Conservation (phyloP, 2,113 vertebrate genomes). For the Electrona antarctica region DNA sequence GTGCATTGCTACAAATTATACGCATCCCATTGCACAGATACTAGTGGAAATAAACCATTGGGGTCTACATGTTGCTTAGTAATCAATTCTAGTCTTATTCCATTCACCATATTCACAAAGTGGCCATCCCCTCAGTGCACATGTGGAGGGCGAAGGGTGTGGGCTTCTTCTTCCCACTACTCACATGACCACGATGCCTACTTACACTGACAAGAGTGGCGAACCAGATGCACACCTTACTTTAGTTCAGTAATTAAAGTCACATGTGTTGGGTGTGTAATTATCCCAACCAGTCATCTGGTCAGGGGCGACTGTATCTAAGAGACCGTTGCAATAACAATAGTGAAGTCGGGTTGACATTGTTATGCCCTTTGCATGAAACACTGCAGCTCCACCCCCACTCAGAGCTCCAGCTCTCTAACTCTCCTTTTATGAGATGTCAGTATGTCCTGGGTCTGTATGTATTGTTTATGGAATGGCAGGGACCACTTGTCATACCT, state of each 20-base stretch:
- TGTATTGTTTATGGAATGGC: not conserved
- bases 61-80: not conserved
- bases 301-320: slow-evolving; percentile 36
- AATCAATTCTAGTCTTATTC: slow-evolving; percentile 3
- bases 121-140: not conserved
- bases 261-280: slow-evolving; percentile 35
- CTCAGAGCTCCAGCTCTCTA: slow-evolving; percentile 7
- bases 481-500: not conserved
- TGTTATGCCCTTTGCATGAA: slow-evolving; percentile 32
- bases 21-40: not conserved
- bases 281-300: slow-evolving; percentile 22
- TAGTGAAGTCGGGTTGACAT: slow-evolving; percentile 28
- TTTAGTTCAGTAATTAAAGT: slow-evolving; percentile 45
- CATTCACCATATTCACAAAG: not conserved
- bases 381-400: slow-evolving; percentile 25
- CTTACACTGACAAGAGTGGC: slow-evolving; percentile 18
- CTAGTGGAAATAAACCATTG: not conserved
- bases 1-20: not conserved
- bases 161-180: slow-evolving; percentile 22
- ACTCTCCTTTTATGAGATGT: slow-evolving; percentile 29
- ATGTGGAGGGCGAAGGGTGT: slow-evolving; percentile 21
- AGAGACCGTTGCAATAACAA: slow-evolving; percentile 49
- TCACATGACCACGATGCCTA: slow-evolving; percentile 42
- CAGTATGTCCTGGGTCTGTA: slow-evolving; percentile 10
- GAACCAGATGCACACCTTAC: slow-evolving; percentile 24